Conservation (phyloP, 2,113 vertebrate genomes). For the Oostethus manadensis region DNA sequence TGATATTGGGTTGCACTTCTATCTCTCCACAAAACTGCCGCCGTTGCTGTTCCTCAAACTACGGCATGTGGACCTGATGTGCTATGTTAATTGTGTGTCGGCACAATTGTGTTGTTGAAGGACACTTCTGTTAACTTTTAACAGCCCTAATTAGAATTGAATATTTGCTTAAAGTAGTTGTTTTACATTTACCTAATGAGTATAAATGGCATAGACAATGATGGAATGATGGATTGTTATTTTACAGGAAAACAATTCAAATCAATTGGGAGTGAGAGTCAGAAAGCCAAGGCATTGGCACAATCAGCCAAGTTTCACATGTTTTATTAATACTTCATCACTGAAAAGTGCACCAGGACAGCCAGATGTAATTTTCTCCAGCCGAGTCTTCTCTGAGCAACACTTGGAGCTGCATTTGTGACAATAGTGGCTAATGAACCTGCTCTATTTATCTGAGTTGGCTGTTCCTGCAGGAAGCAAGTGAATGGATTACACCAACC, state of each 20-base stretch:
- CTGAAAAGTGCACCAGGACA: constrained; percentile 40
- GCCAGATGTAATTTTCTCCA: constrained; percentile 38
- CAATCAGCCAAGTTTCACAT: constrained; percentile 33
- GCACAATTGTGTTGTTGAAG: too few relatives aligned
- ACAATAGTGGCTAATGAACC: constrained; percentile 47
- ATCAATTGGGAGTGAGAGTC: constrained; percentile 28
- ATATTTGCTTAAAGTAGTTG: constrained; percentile 20
- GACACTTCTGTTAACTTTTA: too few relatives aligned
- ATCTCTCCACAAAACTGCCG: too few relatives aligned
- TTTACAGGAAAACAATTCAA: constrained; percentile 13
- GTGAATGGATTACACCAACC: constrained; percentile 17
- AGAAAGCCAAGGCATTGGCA: constrained; percentile 31
- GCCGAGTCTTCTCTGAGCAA: constrained; percentile 24
- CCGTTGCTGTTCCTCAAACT: too few relatives aligned
- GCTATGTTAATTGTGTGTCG: too few relatives aligned
- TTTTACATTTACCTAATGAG: too few relatives aligned
- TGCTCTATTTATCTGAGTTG: constrained; percentile 43
- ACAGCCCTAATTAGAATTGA: constrained; percentile 19
- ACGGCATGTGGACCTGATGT: too few relatives aligned
- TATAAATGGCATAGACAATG: too few relatives aligned
- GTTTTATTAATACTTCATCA: constrained; percentile 54
- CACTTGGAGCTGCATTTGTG: constrained; percentile 31
- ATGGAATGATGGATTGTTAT: too few relatives aligned
- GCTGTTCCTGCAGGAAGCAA: constrained; percentile 45
- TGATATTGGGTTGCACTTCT: too few relatives aligned